Base-by-base conservation (phyloP, 2,888 invertebrate species). In the Erannis defoliaria region DNA sequence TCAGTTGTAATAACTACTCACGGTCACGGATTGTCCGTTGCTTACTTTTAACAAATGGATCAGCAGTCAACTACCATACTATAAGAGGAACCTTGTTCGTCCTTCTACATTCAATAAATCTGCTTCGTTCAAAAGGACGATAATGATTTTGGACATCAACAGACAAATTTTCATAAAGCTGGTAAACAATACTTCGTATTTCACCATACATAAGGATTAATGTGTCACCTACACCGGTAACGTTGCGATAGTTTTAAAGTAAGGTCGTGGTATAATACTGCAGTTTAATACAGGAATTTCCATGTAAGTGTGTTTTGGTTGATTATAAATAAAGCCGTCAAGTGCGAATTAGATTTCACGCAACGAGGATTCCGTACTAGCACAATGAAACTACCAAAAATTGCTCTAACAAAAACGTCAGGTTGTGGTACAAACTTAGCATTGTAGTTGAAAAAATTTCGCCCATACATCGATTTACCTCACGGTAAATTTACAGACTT, bases 191-290 rank as follows among this genome's bases (percentile, higher is more conserved):
- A 43, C 49, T 45, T 16, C 55, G 42, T 66, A 61, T 59, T 49
- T 68, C 66, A 61, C 59, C 45, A 62, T 61, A 62, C 57, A 60
- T 29, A 55, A 60, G 55, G 43, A 57, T 60, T 60, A 43, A 59
- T 57, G 58, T 53, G 46, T 33, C 57, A 49, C 40, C 46, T 43
- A 56, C 29, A 50, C 33, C 40, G 14, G 10, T 18, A 38, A 14
- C 40, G 46, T 55, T 31, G 5, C 3, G 6, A 26, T 55, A 56
- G 48, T 49, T 33, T 46, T 38, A 37, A 31, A 14, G 12, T 8
- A 62, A 67, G 64, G 61, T 64, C 61, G 53, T 33, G 35, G 61
- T 63, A 65, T 65, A 67, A 65, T 53, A 18, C 37, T 18, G 42
- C 33, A 43, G 60, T 62, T 58, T 33, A 48, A 6, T n/a, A 50